phyloP scores from a whole-genome alignment of 1,140 invertebrate genomes.

The Gyrodactylus bullatarudis region DNA sequence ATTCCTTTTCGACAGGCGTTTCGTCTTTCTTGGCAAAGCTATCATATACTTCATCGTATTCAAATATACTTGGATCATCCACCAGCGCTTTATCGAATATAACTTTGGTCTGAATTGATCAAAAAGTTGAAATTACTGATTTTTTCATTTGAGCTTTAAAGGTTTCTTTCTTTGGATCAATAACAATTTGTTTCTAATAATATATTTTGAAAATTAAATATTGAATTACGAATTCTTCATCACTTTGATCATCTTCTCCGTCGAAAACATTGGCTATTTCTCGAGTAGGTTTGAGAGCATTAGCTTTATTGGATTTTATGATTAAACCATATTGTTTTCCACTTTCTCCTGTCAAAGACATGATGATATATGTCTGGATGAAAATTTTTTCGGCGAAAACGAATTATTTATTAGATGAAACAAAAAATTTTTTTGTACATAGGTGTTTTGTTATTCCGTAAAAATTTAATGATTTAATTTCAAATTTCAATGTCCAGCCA shows the following conservation, averaged over 20 bases:
- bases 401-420: neutral
- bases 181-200: neutral
- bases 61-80: constrained; percentile 8
- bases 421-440: too few relatives aligned
- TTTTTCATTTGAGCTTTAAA: neutral
- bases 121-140: neutral
- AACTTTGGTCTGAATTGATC: neutral
- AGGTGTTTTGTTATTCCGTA: too few relatives aligned
- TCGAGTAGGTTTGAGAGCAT: neutral
- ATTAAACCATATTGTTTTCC: neutral
- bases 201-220: neutral
- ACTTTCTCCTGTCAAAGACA: neutral
- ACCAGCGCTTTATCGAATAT: constrained; percentile 8
- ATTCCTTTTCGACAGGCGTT: constrained; percentile 3
- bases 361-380: neutral
- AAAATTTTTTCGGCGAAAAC: neutral
- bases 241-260: too few relatives aligned
- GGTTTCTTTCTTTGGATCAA: neutral
- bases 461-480: neutral
- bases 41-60: constrained; percentile 9
- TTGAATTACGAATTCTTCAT: neutral
- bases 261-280: neutral
- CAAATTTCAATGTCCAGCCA: neutral
- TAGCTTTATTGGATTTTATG: neutral
- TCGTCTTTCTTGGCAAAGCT: neutral